Evolutionary conservation across 2,888 invertebrate species (phyloP).

Genomic region (Junonia oenone): DNA sequence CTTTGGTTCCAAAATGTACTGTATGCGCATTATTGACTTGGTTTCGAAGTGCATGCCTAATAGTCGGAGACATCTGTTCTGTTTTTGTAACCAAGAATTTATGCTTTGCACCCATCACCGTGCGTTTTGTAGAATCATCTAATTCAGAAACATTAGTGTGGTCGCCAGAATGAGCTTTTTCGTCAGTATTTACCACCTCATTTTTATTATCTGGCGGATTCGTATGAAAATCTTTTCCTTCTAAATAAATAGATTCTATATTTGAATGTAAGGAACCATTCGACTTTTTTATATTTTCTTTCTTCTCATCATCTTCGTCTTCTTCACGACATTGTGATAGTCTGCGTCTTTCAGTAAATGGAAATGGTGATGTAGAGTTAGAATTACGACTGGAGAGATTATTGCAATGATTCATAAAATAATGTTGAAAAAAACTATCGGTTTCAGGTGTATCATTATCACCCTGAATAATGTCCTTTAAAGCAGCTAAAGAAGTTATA

Average conservation of each 20-base stretch:
- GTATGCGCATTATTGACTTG: constrained; percentile 82
- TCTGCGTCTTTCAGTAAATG: constrained; percentile 81
- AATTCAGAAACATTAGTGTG: constrained; percentile 34
- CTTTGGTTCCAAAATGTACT: constrained; percentile 83
- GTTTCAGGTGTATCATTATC: constrained; percentile 78
- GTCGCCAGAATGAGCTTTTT: constrained; percentile 13
- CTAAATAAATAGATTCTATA: constrained; percentile 34
- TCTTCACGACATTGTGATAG: constrained; percentile 91
- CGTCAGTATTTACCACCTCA: constrained; percentile 35
- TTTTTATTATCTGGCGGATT: constrained; percentile 33
- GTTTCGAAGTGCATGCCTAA: constrained; percentile 68
- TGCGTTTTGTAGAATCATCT: constrained; percentile 57
- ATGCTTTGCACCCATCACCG: constrained; percentile 64
- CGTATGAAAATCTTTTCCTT: constrained; percentile 29
- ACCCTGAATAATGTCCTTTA: constrained; percentile 83
- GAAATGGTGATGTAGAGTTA: constrained; percentile 60
- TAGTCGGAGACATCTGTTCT: constrained; percentile 51
- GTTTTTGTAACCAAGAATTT: constrained; percentile 66
- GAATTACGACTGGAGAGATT: constrained; percentile 82
- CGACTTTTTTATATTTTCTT: constrained; percentile 41
- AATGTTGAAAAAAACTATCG: constrained; percentile 84
- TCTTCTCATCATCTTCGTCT: constrained; percentile 85
- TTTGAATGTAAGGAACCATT: constrained; percentile 34
- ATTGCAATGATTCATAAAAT: constrained; percentile 86
- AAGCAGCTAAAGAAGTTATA: constrained; percentile 83